Evolutionary conservation across 1,140 invertebrate species (phyloP).

Genomic region (Anoplophora glabripennis): DNA sequence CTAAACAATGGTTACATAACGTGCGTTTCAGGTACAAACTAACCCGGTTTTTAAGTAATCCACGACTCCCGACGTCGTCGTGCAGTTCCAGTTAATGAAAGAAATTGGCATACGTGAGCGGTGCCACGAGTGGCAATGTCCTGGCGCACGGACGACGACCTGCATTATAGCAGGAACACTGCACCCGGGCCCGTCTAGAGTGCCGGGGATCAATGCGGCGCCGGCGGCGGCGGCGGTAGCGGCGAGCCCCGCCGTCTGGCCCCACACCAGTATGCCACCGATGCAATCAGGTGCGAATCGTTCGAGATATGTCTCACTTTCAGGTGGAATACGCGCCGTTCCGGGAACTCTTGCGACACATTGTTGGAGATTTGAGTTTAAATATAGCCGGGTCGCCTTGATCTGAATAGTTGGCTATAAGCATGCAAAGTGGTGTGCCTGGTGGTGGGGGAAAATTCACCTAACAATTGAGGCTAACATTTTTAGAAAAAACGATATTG

Average conservation of each 20-base stretch:
- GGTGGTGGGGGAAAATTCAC: no score
- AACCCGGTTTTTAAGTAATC: no score
- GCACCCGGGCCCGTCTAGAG: conserved; percentile 28
- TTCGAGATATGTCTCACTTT: background rate
- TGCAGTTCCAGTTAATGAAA: no score
- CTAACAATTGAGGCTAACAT: no score
- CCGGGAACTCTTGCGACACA: conserved; percentile 1
- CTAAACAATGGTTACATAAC: no score
- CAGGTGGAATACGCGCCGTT: background rate
- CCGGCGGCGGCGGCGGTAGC: conserved; percentile 23
- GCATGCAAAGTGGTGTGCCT: no score
- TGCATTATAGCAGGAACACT: conserved; percentile 23
- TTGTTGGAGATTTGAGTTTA: background rate
- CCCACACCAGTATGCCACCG: conserved; percentile 2
- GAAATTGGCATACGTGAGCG: no score
- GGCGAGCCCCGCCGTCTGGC: conserved; percentile 2
- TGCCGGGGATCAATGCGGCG: conserved; percentile 31
- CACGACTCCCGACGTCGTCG: no score
- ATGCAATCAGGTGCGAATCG: background rate
- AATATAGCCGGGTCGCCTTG: no score
- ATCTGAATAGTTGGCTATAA: no score
- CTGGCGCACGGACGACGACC: conserved; percentile 31
- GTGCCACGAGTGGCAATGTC: conserved; percentile 22
- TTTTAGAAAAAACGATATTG: no score
- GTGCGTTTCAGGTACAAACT: no score